These are phyloP conservation scores for Caprella mutica DNA, from an alignment of 2,888 invertebrate species.

Conservation along the genomic window DNA sequence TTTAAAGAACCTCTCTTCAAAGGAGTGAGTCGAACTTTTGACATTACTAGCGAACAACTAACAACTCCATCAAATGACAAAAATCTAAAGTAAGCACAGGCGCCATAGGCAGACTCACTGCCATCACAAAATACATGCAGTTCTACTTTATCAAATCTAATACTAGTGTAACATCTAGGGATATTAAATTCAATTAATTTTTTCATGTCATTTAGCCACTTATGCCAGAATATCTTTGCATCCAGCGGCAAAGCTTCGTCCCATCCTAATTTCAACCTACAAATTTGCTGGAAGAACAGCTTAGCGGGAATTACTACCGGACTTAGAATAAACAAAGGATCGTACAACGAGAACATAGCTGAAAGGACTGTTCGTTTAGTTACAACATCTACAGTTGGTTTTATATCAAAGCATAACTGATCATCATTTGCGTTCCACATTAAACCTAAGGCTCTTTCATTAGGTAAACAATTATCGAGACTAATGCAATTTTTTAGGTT, in stretches of 20 bases:
- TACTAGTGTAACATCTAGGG: not conserved
- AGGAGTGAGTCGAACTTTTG: not conserved
- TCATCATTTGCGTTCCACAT: slow-evolving; percentile 5
- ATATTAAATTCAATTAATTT: not conserved
- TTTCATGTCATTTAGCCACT: not conserved
- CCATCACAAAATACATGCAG: slow-evolving; percentile 1
- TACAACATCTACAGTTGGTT: not conserved
- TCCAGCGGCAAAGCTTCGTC: not conserved
- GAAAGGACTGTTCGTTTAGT: not conserved
- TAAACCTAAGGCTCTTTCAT: slow-evolving; percentile 1
- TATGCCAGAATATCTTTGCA: not conserved
- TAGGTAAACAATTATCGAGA: not conserved
- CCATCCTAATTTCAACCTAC: not conserved
- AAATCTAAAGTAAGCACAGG: not conserved
- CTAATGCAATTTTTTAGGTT: no score
- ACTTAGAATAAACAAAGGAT: not conserved
- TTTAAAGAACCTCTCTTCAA: not conserved
- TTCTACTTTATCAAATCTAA: no score
- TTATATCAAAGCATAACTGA: not conserved
- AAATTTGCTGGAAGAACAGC: not conserved
- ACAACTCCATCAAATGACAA: not conserved
- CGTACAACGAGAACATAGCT: not conserved
- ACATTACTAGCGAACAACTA: not conserved
- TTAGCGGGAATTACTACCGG: not conserved
- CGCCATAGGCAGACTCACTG: not conserved